Evolutionary conservation across 2,113 vertebrate species (phyloP).

Genomic region (Rallus limicola): DNA sequence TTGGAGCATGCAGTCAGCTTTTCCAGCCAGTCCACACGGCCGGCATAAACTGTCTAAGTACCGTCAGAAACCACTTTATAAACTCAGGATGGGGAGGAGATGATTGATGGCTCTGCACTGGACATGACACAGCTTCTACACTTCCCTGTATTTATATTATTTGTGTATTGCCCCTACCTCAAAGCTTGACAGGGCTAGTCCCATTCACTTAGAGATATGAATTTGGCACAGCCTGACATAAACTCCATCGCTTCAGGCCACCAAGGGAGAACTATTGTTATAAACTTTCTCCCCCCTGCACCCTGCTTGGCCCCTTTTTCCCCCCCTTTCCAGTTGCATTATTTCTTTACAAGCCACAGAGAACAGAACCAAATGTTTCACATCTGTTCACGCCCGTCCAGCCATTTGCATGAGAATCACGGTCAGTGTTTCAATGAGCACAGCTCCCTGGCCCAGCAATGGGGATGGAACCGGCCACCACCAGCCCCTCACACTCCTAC

Average conservation of each 20-base stretch:
- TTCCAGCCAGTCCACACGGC: constrained; percentile 41
- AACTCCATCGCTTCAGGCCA: constrained; percentile 71
- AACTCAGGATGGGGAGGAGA: constrained; percentile 37
- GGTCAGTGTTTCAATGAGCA: constrained; percentile 78
- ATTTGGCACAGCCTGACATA: constrained; percentile 59
- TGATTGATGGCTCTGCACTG: constrained; percentile 61
- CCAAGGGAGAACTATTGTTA: constrained; percentile 81
- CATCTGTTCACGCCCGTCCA: constrained; percentile 87
- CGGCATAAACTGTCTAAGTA: constrained; percentile 54
- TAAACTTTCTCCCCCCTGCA: constrained; percentile 56
- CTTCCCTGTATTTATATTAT: constrained; percentile 47
- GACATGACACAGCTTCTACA: constrained; percentile 34
- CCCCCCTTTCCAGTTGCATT: constrained; percentile 75
- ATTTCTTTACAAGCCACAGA: constrained; percentile 94
- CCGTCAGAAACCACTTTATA: constrained; percentile 67
- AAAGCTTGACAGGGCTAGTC: not conserved
- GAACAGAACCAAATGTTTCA: constrained; percentile 93
- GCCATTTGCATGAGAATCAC: constrained; percentile 93
- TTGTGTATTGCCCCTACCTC: constrained; percentile 21
- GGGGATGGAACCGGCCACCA: constrained; percentile 65
- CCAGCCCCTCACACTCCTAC: constrained; percentile 70
- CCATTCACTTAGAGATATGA: constrained; percentile 31
- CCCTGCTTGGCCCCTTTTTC: constrained; percentile 32
- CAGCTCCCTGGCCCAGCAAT: constrained; percentile 79
- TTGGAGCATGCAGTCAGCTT: constrained; percentile 56